Evolutionary conservation across 2,888 invertebrate species (phyloP).

Genomic region (Drosophila dives): DNA sequence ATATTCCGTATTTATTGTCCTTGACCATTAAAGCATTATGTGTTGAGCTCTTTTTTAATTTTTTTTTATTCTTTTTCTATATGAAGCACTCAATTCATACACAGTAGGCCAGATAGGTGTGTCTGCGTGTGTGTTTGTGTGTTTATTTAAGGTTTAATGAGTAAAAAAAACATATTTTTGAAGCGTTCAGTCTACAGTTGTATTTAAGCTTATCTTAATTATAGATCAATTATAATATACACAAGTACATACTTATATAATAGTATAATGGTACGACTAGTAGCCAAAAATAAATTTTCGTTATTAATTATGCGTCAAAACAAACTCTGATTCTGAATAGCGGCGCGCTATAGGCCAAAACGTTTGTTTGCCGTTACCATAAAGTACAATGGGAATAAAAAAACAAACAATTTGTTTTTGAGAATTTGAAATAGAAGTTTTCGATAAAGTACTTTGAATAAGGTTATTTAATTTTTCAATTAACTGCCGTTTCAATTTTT

Average conservation of each 20-base stretch:
- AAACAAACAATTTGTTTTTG: background rate
- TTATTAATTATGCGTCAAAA: slow-evolving; percentile 58
- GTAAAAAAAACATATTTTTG: slow-evolving; percentile 59
- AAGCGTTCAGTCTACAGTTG: slow-evolving; percentile 50
- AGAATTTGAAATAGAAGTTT: background rate
- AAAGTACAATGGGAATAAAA: background rate
- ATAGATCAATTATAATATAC: slow-evolving; percentile 74
- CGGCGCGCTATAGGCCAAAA: background rate
- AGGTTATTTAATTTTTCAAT: background rate
- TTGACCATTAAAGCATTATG: slow-evolving; percentile 35
- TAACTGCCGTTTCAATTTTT: background rate
- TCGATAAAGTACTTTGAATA: background rate
- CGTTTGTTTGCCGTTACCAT: background rate
- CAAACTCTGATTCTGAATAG: slow-evolving; percentile 26
- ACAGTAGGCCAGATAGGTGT: background rate
- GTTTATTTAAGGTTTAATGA: slow-evolving; percentile 49
- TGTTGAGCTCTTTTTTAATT: slow-evolving; percentile 11
- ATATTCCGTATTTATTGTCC: slow-evolving; percentile 37
- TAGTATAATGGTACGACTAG: slow-evolving; percentile 46
- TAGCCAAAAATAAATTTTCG: slow-evolving; percentile 37
- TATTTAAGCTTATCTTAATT: slow-evolving; percentile 74
- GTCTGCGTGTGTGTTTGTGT: slow-evolving; percentile 23
- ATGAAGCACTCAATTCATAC: slow-evolving; percentile 22
- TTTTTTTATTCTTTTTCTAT: slow-evolving; percentile 28
- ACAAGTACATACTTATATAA: slow-evolving; percentile 33